Base-by-base conservation (phyloP, 2,113 vertebrate genomes). In the Leuciscus idus region DNA sequence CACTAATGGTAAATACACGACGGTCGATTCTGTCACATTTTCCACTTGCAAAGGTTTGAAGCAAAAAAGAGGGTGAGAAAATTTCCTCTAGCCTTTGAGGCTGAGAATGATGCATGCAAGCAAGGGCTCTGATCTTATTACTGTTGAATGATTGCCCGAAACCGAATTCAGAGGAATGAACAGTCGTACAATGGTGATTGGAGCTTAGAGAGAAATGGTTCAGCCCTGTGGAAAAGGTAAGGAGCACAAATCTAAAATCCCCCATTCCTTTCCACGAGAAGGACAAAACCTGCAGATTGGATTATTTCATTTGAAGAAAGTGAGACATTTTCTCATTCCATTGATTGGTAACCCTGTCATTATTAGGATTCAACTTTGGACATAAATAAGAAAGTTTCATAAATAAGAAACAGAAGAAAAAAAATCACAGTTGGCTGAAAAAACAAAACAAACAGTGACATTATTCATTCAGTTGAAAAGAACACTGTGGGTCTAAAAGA, bases 111-210 rank as follows among this genome's bases (percentile, higher is more conserved):
- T 79, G 75, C 85, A 90, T 88, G 76, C 86, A 90, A 87, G 90
- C 70, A 85, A 89, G 68, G 61, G 84, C 87, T 79, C 73, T 89
- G 87, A 89, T 89, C 89, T 91, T 87, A 89, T 87, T 85, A 84
- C 81, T 4, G 55, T 43, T 89, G 84, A 90, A 87, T 76, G 84
- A 88, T 90, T 79, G 84, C 83, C 81, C 84, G 68, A 83, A 89
- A 85, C 33, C 23, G 48, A 57, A 88, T 87, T 87, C n/a, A 36
- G 78, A 88, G 85, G 57, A 83, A 85, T 72, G 62, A 86, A 85
- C 57, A 74, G 82, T 57, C 61, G 39, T 36, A 23, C 50, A 76
- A 89, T 83, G 85, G 90, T 89, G 17, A 72, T 75, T 36, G 50
- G 61, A 68, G 72, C 85, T 81, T 87, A 21, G 78, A 89, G 88